Evolutionary conservation across 2,888 invertebrate genomes (phyloP), one percentile per base, ranked within the genome.

Genomic region (Neoscelio sp.): DNA sequence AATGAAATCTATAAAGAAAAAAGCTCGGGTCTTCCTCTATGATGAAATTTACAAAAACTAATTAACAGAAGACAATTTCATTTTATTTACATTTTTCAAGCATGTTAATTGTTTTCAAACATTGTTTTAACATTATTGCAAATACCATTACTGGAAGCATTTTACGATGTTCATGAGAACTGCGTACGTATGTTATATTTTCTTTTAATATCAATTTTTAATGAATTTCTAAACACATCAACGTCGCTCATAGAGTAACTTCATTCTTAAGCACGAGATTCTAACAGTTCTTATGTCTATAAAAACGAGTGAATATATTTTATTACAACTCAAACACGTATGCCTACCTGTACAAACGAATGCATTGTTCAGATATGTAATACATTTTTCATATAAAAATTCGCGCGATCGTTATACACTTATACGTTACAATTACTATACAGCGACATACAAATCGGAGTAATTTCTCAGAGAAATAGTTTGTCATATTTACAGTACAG

Each of bases 331-430:
- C 15, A 33, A 52, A 52, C 50, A 52, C 15, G 5, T 30, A 52
- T 18, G 17, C 30, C 3, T 30, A 48, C 17, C n/a, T 48, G 30
- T 48, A 48, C 48, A 48, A 48, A 48, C 17, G 48, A 48, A 17
- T 48, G 48, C 17, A 28, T 30, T 30, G 30, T 30, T 48, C 48
- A n/a, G 48, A 48, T 48, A 48, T 48, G 48, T 48, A 15, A 30
- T 48, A 48, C 48, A 48, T 30, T 48, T 44, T 20, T 48, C 48
- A 48, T 48, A 48, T 48, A 48, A 48, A 48, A 48, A 30, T 48
- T 30, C n/a, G 48, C 28, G 30, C 30, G 17, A 48, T 17, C 15
- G 10, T 48, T 12, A 48, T 48, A 5, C 15, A n/a, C 15, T 30
- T 48, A 48, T 33, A 33, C 12, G 4, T 38, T 38, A 38, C 38